These are phyloP conservation scores for Sarcophilus harrisii DNA, from an alignment of 2,797 vertebrate species.

Conservation along the genomic window DNA sequence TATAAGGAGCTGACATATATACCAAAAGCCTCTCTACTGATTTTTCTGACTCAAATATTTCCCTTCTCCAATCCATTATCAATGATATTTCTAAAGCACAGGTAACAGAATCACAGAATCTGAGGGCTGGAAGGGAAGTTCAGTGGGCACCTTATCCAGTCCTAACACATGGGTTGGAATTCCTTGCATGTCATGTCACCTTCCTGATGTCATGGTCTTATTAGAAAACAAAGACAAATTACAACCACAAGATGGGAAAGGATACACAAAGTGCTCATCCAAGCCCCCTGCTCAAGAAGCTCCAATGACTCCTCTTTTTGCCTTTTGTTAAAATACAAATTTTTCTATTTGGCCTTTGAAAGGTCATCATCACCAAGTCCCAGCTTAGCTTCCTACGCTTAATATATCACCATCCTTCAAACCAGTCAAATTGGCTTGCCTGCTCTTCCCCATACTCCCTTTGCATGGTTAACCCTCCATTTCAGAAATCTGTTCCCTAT, in stretches of 20 bases:
- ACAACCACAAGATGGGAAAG: background rate
- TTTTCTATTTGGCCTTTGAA: background rate
- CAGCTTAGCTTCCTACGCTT: background rate
- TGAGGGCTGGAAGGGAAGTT: background rate
- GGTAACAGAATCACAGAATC: background rate
- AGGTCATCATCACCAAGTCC: background rate
- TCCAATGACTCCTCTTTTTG: background rate
- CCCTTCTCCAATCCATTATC: background rate
- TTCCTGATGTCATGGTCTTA: too few relatives aligned
- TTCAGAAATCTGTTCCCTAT: background rate
- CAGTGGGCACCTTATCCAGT: background rate
- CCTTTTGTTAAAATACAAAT: background rate
- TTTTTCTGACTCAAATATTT: background rate
- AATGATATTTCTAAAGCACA: background rate
- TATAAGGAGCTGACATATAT: too few relatives aligned
- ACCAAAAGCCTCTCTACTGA: background rate
- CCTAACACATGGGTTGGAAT: background rate
- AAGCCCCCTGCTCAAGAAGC: background rate
- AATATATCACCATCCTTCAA: background rate
- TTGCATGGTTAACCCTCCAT: background rate
- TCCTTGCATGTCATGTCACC: too few relatives aligned
- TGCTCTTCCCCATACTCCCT: background rate
- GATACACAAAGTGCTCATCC: background rate
- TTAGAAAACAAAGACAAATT: too few relatives aligned
- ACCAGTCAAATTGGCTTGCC: background rate